Evolutionary conservation across 2,113 vertebrate species (phyloP), one percentile per base, ranked within the genome.

Genomic region (Ia io): DNA sequence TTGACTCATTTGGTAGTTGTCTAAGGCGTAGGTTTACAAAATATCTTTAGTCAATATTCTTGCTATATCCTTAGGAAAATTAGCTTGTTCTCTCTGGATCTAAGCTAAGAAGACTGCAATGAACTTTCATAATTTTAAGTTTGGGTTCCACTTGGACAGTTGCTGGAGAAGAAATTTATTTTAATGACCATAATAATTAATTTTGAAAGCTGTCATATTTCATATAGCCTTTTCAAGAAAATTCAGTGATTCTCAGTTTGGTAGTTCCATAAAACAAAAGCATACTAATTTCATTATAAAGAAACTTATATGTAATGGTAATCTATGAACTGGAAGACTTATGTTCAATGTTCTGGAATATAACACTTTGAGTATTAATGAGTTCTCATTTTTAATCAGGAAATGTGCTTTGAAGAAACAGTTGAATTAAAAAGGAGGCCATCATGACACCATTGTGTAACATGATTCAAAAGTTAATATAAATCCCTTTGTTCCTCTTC

Each of bases 131-230:
- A 23, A 96, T 44, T 91, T 93, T 91, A 71, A 65, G 12, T 69
- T 11, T 90, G 53, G 32, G 84, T 76, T 89, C 74, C 8, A 59
- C n/a, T 63, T 82, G 59, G 40, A 84, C 25, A 93, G 42, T 28
- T 84, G 18, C 2, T 67, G 59, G 5, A 71, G 78, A 80, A 49
- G 71, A 69, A 95, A 84, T 42, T 44, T 44, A 0, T 2, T 53
- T 65, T 71, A 74, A 91, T 91, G 5, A 35, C 37, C 42, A 84
- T 59, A 65, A 95, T 76, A 90, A 13, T 78, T 91, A 67, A 95
- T 14, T 92, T 93, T 44, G 56, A 91, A 37, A 80, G 49, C 4
- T 88, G 16, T 61, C 88, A 22, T 79, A 47, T 1, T 67, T 76
- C 18, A 88, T 14, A 47, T 5, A 5, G 74, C 13, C 30, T 56